These are phyloP conservation scores for Antheraea yamamai DNA, from an alignment of 2,888 invertebrate genomes.

Conservation along the genomic window DNA sequence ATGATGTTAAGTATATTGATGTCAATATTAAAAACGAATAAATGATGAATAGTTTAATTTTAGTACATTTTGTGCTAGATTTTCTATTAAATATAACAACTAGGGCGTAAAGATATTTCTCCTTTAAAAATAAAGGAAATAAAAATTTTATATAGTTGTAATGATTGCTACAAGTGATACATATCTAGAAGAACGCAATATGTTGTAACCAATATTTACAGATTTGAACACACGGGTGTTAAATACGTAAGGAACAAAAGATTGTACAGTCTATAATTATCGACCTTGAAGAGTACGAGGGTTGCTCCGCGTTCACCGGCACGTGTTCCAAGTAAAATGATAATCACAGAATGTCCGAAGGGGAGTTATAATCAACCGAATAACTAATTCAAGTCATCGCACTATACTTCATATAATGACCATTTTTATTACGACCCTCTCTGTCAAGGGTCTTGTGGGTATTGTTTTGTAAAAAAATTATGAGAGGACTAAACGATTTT, in stretches of 20 bases:
- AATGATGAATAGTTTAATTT: background rate
- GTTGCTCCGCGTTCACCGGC: constrained; percentile 61
- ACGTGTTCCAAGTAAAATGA: constrained; percentile 75
- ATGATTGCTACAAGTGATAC: background rate
- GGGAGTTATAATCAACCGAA: constrained; percentile 76
- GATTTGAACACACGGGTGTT: constrained; percentile 42
- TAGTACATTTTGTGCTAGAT: background rate
- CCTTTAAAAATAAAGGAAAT: background rate
- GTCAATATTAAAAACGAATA: too few species aligned
- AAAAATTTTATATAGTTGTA: background rate
- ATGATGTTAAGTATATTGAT: background rate
- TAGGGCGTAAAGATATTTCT: too few species aligned
- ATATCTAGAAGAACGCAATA: background rate
- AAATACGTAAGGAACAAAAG: constrained; percentile 54
- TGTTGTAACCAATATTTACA: constrained; percentile 29
- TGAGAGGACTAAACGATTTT: constrained; percentile 39
- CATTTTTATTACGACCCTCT: constrained; percentile 69
- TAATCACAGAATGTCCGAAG: constrained; percentile 79
- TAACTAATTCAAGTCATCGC: constrained; percentile 80
- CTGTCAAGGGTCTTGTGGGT: constrained; percentile 55
- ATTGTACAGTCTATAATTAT: constrained; percentile 63
- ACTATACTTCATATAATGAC: constrained; percentile 65
- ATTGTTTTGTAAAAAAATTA: constrained; percentile 64
- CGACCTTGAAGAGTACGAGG: constrained; percentile 74
- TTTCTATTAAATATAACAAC: background rate